A percentile compares a stretch with the other conserved stretches of the same genome.
These are phyloP conservation scores for Caenorhabditis wallacei DNA, from an alignment of 2,888 invertebrate species.

Conservation along the genomic window DNA sequence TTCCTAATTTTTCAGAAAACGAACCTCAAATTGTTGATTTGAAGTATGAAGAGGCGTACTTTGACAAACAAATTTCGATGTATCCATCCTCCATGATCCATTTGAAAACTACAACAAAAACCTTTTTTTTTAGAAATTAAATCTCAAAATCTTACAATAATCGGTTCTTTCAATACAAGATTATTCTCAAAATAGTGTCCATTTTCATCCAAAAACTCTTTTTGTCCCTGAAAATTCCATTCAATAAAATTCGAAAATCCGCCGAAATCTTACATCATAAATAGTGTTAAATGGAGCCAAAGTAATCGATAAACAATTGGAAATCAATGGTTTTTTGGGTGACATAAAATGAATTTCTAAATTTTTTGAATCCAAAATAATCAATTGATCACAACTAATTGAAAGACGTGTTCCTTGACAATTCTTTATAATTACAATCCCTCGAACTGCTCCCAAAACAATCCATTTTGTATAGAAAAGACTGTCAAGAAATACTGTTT, in stretches of 20 bases:
- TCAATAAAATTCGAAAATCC: neutral
- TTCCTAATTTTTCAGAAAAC: neutral
- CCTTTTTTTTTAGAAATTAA: neutral
- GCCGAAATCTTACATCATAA: conserved; percentile 35
- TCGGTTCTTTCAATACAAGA: conserved; percentile 49
- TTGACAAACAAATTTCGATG: conserved; percentile 53
- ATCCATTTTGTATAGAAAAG: conserved; percentile 47
- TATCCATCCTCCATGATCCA: conserved; percentile 57
- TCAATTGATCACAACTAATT: conserved; percentile 36
- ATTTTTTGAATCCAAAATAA: conserved; percentile 41
- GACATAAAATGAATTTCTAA: conserved; percentile 51
- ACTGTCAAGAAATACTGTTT: conserved; percentile 56
- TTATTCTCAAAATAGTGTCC: conserved; percentile 40
- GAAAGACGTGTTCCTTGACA: conserved; percentile 22
- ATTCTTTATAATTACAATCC: conserved; percentile 41
- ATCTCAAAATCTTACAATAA: conserved; percentile 38
- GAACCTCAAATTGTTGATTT: conserved; percentile 45
- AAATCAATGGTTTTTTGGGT: conserved; percentile 28
- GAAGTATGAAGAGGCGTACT: conserved; percentile 38
- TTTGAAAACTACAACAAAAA: conserved; percentile 38
- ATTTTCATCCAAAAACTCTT: conserved; percentile 40
- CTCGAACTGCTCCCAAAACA: conserved; percentile 52
- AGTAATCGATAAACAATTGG: conserved; percentile 26
- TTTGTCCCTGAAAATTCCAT: conserved; percentile 37
- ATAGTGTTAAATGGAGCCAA: conserved; percentile 58